Evolutionary conservation across 2,888 invertebrate species (phyloP), one percentile per base, ranked within the genome.

Genomic region (Andrena haemorrhoa): DNA sequence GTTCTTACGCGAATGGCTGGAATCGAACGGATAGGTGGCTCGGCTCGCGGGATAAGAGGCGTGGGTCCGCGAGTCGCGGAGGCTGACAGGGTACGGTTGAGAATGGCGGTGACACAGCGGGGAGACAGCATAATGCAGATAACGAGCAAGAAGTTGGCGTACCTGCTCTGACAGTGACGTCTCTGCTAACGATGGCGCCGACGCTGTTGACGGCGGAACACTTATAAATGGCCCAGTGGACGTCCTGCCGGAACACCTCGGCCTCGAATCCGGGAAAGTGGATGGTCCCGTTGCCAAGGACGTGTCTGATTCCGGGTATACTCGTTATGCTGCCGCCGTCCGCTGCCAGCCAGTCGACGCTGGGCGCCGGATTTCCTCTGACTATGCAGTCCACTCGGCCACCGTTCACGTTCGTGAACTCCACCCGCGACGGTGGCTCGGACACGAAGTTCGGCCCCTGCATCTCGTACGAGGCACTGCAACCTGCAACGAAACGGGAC

Each of bases 161-260:
- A 94, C 95, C 95, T 89, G 95, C 95, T 92, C 95, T 94, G 80
- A 95, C 94, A 76, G 94, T 92, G 82, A 95, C 94, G 92, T 95
- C 95, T 77, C 95, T 93, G 76, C 95, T 95, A 86, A 95, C 94
- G 86, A 95, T 94, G 47, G 94, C 94, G 49, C 95, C 95, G 70
- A 95, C 95, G 41, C 94, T 93, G 92, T 95, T 95, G 70, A 94
- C 92, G 78, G 94, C 95, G 71, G 94, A 91, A 88, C 95, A 95
- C 80, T 94, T 94, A 91, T 95, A 95, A 51, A 94, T 93, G 53
- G 95, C 94, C 94, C 95, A 95, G 88, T 95, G 95, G 41, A 95
- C 95, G 90, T 95, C 95, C 91, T 95, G 95, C 66, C 95, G 94
- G 90, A 95, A 95, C 76, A 95, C 94, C 84, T 95, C 95, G 10